Base-by-base conservation (phyloP, 2,888 invertebrate species). In the Drosophila borealis region DNA sequence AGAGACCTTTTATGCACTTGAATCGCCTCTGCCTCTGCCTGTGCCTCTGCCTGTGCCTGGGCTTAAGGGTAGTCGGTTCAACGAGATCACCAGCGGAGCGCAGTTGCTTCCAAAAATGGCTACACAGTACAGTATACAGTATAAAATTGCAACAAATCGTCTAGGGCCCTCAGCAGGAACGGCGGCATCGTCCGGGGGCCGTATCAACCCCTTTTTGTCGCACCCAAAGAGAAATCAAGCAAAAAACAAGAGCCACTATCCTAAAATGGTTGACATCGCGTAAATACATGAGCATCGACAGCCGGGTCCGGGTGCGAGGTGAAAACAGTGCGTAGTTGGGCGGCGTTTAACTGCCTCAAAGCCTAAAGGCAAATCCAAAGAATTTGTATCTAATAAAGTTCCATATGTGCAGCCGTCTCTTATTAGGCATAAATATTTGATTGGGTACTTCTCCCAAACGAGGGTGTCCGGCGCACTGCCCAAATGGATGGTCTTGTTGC, bases 181-280 rank as follows among this genome's bases (percentile, higher is more conserved):
- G 39, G 19, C 39, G 49, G 39, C 50, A 60, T n/a, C 56, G 60
- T 41, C 39, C 49, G 44, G 45, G 48, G 41, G 46, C 25, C 59
- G 65, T 41, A 69, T 55, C 82, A 77, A 86, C 87, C 88, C 88
- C 83, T 71, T 69, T 62, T 69, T 62, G 14, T 9, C 57, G 74
- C 83, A 87, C 81, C 81, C 89, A 81, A 46, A 41, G 36, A 45
- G 59, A 41, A 46, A 67, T 6, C 2, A 48, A 29, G 44, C 37
- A 64, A 61, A 77, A 78, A 87, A 65, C 60, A 77, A 79, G 80
- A 85, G 88, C 88, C 78, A 76, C 77, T 55, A 62, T 57, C 60
- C 61, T 62, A 91, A 90, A 90, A 90, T 90, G 90, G 90, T 89
- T 82, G 87, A 84, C 91, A 78, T 91, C 89, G 77, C 73, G 14